Percentiles rank a stretch among this genome's conserved stretches.
These are phyloP conservation scores for Hesperophylax magnus DNA, from an alignment of 1,140 invertebrate species.

Conservation along the genomic window DNA sequence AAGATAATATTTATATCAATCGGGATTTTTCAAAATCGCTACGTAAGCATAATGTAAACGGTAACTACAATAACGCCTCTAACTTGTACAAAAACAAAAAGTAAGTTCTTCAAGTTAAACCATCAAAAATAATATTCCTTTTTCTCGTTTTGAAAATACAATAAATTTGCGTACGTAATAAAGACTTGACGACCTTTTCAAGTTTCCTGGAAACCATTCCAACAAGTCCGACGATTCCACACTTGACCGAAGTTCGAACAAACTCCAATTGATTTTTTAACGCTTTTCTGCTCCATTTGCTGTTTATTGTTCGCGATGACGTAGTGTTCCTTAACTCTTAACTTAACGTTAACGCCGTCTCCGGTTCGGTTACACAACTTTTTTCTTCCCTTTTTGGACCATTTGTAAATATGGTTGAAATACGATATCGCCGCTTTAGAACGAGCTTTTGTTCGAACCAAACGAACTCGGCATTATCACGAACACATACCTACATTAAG, in stretches of 20 bases:
- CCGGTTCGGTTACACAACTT: constrained; percentile 9
- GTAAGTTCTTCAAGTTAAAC: no score
- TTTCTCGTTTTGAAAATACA: no score
- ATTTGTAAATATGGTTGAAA: constrained; percentile 20
- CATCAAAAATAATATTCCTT: no score
- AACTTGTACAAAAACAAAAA: no score
- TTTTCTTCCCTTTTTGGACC: constrained; percentile 5
- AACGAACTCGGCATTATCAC: constrained; percentile 1
- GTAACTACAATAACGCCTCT: no score
- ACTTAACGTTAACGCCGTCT: background rate
- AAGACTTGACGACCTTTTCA: no score
- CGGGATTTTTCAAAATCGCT: no score
- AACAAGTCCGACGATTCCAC: constrained; percentile 3
- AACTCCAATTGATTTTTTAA: constrained; percentile 27
- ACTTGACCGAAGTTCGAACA: background rate
- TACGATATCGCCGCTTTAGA: background rate
- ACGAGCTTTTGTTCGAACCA: constrained; percentile 18
- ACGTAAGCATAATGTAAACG: no score
- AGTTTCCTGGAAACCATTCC: no score
- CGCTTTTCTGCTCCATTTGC: constrained; percentile 13
- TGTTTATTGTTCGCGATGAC: constrained; percentile 26
- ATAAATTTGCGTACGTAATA: no score
- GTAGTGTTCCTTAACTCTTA: background rate
- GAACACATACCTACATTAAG: no score
- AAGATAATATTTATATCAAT: no score